Conservation (phyloP, 2,888 invertebrate genomes). For the Sacculina carcini region DNA sequence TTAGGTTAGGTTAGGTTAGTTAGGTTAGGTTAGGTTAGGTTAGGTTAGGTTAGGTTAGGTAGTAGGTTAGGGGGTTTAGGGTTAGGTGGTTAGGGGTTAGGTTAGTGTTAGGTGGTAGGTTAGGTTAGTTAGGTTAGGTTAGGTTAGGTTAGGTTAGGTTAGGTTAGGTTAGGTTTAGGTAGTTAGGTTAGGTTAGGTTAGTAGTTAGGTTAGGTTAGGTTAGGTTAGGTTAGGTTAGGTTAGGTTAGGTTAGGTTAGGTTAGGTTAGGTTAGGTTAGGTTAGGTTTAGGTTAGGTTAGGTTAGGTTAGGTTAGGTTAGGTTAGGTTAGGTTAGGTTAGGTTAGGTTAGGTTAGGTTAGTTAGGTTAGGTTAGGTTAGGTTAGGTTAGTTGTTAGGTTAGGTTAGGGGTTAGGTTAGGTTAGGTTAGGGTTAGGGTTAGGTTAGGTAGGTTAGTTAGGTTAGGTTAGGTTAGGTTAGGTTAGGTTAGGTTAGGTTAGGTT, state of each 20-base stretch:
- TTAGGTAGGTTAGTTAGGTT: slow-evolving; percentile 15
- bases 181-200: slow-evolving; percentile 15
- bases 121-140: slow-evolving; percentile 14
- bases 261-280: slow-evolving; percentile 14
- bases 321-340: slow-evolving; percentile 16
- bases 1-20: slow-evolving; percentile 17
- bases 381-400: slow-evolving; percentile 17
- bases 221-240: slow-evolving; percentile 15
- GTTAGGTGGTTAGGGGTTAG: slow-evolving; percentile 15
- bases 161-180: slow-evolving; percentile 14
- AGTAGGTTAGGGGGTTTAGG: slow-evolving; percentile 15
- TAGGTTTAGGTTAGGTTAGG: slow-evolving; percentile 12
- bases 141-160: slow-evolving; percentile 14
- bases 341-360: slow-evolving; percentile 16
- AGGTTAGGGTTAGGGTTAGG: slow-evolving; percentile 15
- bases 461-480: slow-evolving; percentile 16
- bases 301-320: slow-evolving; percentile 10
- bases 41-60: slow-evolving; percentile 16
- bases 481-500: slow-evolving; percentile 15
- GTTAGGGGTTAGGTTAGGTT: slow-evolving; percentile 17
- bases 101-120: slow-evolving; percentile 16
- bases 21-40: too few species aligned
- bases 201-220: slow-evolving; percentile 15
- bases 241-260: slow-evolving; percentile 16
- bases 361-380: slow-evolving; percentile 16